phyloP scores from a whole-genome alignment of 1,140 invertebrate genomes.

The Eueides isabella region DNA sequence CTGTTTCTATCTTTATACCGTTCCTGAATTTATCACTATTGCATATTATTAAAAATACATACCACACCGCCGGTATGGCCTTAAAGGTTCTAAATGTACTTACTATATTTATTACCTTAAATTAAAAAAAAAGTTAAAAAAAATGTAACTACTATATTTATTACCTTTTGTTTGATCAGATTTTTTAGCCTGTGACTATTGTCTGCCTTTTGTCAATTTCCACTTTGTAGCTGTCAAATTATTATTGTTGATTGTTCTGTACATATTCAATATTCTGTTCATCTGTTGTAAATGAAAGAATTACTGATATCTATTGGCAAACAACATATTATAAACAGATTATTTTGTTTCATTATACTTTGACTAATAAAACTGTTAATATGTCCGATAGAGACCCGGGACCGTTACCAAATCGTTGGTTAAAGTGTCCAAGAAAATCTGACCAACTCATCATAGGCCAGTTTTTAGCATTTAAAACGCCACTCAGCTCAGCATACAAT shows the following conservation, averaged over 20 bases:
- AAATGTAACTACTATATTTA: too few relatives aligned
- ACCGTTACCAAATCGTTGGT: constrained; percentile 93
- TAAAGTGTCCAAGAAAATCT: constrained; percentile 95
- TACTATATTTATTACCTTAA: too few relatives aligned
- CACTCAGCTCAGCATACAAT: constrained; percentile 90
- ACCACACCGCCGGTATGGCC: too few relatives aligned
- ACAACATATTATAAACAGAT: background rate
- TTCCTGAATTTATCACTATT: too few relatives aligned
- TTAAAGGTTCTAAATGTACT: too few relatives aligned
- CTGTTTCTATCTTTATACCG: too few relatives aligned
- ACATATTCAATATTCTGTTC: background rate
- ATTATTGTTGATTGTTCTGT: background rate
- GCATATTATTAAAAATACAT: too few relatives aligned
- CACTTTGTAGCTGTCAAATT: background rate
- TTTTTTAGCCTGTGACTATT: background rate
- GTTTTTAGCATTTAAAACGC: constrained; percentile 97
- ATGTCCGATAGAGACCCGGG: constrained; percentile 81
- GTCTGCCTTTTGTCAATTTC: background rate
- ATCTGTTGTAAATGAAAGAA: constrained; percentile 14
- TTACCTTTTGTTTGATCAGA: background rate
- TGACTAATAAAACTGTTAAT: constrained; percentile 20
- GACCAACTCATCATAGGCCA: constrained; percentile 88
- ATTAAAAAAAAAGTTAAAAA: too few relatives aligned
- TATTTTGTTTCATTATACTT: constrained; percentile 2
- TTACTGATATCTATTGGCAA: background rate